Percentiles rank a stretch among this genome's conserved stretches.
Conservation (phyloP, 2,888 invertebrate genomes). For the Octonoba sinensis region DNA sequence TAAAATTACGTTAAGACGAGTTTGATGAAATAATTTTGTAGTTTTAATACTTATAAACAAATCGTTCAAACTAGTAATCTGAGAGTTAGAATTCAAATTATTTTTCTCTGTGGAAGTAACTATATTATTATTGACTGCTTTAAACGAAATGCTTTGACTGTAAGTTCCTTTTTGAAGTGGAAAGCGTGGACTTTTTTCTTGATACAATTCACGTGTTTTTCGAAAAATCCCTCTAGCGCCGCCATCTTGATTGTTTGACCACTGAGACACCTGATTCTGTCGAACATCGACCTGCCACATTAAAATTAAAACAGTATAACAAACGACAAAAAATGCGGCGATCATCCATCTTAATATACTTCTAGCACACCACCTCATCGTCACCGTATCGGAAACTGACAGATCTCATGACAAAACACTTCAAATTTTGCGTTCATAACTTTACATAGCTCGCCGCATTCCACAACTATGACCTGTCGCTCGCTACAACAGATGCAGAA, state of each 20-base stretch:
- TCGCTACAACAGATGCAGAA: no score
- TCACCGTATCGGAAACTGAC: slow-evolving; percentile 19
- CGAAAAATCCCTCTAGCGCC: slow-evolving; percentile 15
- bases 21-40: slow-evolving; percentile 86
- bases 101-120: slow-evolving; percentile 18
- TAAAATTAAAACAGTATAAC: slow-evolving; percentile 46
- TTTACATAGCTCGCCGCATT: slow-evolving; percentile 3
- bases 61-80: slow-evolving; percentile 79
- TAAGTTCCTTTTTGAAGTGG: slow-evolving; percentile 22
- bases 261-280: slow-evolving; percentile 55
- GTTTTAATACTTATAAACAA: slow-evolving; percentile 97
- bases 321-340: slow-evolving; percentile 39
- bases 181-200: slow-evolving; percentile 40
- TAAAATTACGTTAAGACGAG: slow-evolving; percentile 86
- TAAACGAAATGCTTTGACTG: slow-evolving; percentile 4
- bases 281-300: slow-evolving; percentile 61
- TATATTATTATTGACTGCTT: neutral
- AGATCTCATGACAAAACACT: slow-evolving; percentile 34
- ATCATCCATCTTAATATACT: slow-evolving; percentile 43
- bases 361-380: slow-evolving; percentile 53
- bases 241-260: slow-evolving; percentile 46
- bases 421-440: neutral
- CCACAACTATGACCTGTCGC: neutral
- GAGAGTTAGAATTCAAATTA: slow-evolving; percentile 10
- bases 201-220: slow-evolving; percentile 47